Evolutionary conservation across 2,113 vertebrate genomes (phyloP).

Genomic region (Colius striatus): DNA sequence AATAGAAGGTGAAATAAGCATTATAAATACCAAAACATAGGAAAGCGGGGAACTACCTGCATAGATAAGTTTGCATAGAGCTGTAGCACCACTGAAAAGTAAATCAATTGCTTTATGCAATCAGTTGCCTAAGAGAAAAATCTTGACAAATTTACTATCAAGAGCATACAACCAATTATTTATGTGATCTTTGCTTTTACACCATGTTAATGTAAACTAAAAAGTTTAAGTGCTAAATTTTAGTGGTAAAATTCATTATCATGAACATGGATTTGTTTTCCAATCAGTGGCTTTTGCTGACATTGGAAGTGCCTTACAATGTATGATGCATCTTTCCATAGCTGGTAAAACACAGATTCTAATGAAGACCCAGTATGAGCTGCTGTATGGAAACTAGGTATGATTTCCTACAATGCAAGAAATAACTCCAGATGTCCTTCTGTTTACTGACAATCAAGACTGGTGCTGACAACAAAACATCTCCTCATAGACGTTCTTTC

Average conservation of each 20-base stretch:
- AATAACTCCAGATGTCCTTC: background rate
- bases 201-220: background rate
- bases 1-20: background rate
- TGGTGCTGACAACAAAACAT: background rate
- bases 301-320: background rate
- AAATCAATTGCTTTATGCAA: background rate
- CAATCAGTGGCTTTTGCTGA: background rate
- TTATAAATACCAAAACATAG: background rate
- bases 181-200: background rate
- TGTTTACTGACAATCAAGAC: background rate
- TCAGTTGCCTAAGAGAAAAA: background rate
- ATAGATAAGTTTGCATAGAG: background rate
- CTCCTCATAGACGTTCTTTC: background rate
- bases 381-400: background rate
- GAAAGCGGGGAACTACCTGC: background rate
- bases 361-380: background rate
- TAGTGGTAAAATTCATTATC: background rate
- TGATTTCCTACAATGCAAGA: background rate
- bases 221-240: background rate
- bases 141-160: background rate
- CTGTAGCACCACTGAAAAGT: background rate
- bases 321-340: background rate
- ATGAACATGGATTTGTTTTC: rapidly evolving
- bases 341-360: background rate
- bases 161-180: background rate